Evolutionary conservation across 2,797 vertebrate species (phyloP), one percentile per base, ranked within the genome.

Genomic region (Australoheros facetus): DNA sequence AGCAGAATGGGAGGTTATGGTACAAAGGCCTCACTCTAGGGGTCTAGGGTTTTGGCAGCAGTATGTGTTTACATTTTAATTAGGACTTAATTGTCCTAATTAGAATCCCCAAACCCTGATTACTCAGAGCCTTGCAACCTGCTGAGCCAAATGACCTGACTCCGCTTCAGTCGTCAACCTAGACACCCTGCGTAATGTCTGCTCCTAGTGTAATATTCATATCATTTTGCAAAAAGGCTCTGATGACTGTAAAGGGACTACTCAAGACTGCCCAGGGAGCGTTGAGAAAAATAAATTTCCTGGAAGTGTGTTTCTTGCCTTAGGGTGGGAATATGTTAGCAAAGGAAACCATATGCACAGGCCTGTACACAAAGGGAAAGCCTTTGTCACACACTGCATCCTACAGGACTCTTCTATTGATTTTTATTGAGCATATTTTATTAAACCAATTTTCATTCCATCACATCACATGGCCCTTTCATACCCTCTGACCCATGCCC

Each of bases 51-150:
- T 92, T 92, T 91, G 84, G 93, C 92, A 92, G 85, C 87, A 76
- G 71, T 87, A 71, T 78, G 83, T 92, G 89, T 94, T 90, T 87
- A 94, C 88, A 90, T 91, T 91, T 90, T 92, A 94, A 91, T 94
- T 86, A 84, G 81, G 89, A 82, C 86, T 90, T 94, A 94, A 96
- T 95, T 94, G 91, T 93, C 78, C 88, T 94, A 92, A 93, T 95
- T 91, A 93, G 79, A 90, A 87, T 91, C 88, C 93, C 91, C 84
- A 88, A 93, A 90, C 90, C 89, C 88, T 87, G 87, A 92, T 91
- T 92, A 91, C 86, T 92, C 88, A 87, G 84, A 90, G 78, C 82
- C 81, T 55, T 78, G 86, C 83, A 85, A 86, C 90, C 91, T 90
- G 85, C 88, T 91, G 90, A 88, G 91, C 89, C 90, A 85, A 93